Evolutionary conservation across 2,113 vertebrate genomes (phyloP).

Genomic region (Paracanthobrama guichenoti): DNA sequence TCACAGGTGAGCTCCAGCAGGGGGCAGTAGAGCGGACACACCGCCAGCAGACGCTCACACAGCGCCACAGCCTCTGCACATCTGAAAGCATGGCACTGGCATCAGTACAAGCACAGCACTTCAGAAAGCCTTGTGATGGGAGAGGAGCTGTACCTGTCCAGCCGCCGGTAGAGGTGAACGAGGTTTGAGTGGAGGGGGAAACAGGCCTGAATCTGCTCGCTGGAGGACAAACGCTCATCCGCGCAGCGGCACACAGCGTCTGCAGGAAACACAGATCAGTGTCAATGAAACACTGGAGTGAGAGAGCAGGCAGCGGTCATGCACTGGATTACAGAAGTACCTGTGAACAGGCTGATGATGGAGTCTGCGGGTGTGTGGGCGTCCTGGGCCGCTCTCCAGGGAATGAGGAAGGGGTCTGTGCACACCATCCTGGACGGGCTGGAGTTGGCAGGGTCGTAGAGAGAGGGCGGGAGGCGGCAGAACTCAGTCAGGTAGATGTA

Average conservation of each 20-base stretch:
- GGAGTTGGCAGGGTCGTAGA: conserved; percentile 84
- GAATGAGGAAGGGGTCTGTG: conserved; percentile 84
- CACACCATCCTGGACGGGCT: conserved; percentile 84
- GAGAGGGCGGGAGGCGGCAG: conserved; percentile 78
- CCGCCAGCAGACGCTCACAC: conserved; percentile 79
- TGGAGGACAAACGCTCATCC: conserved; percentile 72
- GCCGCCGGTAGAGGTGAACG: conserved; percentile 79
- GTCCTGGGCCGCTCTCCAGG: conserved; percentile 82
- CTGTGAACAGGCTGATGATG: conserved; percentile 85
- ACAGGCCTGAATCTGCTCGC: conserved; percentile 77
- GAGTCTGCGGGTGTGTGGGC: conserved; percentile 79
- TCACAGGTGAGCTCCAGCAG: conserved; percentile 81
- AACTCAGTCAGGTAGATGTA: conserved; percentile 93
- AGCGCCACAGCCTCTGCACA: conserved; percentile 78
- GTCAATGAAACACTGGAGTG: neutral
- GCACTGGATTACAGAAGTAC: conserved; percentile 61
- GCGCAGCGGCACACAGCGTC: conserved; percentile 84
- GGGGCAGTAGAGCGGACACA: conserved; percentile 78
- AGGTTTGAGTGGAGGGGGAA: conserved; percentile 89
- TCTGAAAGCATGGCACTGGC: conserved; percentile 63
- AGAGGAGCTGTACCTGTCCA: conserved; percentile 79
- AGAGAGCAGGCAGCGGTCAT: too few relatives aligned
- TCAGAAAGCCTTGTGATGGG: neutral
- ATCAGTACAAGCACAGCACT: neutral
- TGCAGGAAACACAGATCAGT: conserved; percentile 58